Evolutionary conservation across 2,113 vertebrate genomes (phyloP).

Genomic region (Solea senegalensis): DNA sequence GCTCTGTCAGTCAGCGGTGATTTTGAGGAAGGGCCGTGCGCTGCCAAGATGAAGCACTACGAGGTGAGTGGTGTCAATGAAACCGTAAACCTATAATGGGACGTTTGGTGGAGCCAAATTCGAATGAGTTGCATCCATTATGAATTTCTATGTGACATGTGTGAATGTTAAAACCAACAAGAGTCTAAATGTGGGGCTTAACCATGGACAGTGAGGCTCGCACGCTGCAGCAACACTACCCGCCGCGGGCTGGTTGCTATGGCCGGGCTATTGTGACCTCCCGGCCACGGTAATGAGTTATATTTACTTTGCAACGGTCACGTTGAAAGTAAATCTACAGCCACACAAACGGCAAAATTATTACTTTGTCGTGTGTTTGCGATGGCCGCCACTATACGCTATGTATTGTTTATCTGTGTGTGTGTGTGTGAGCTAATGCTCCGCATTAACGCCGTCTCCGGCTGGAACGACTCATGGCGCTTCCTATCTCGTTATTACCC

Average conservation of each 20-base stretch:
- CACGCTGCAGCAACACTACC: constrained; percentile 21
- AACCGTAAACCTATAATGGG: constrained; percentile 41
- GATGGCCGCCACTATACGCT: not conserved
- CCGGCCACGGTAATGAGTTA: not conserved
- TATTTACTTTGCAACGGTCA: not conserved
- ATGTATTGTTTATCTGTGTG: not conserved
- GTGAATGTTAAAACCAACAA: not conserved
- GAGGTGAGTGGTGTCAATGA: constrained; percentile 76
- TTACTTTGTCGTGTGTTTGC: not conserved
- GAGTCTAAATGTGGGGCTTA: not conserved
- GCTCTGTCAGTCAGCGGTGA: constrained; percentile 54
- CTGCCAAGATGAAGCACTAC: constrained; percentile 85
- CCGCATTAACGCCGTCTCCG: constrained; percentile 46
- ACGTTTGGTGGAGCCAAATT: not conserved
- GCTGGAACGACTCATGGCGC: constrained; percentile 31
- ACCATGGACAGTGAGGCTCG: not conserved
- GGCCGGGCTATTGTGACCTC: constrained; percentile 24
- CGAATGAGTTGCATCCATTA: not conserved
- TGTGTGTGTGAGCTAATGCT: not conserved
- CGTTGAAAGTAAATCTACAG: not conserved
- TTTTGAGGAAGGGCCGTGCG: constrained; percentile 62
- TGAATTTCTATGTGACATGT: accelerated
- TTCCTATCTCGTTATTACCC: constrained; percentile 63
- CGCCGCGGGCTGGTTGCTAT: constrained; percentile 22
- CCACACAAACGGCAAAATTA: not conserved